These are phyloP conservation scores for Willowsia nigromaculata DNA, from an alignment of 2,888 invertebrate genomes.

Conservation along the genomic window DNA sequence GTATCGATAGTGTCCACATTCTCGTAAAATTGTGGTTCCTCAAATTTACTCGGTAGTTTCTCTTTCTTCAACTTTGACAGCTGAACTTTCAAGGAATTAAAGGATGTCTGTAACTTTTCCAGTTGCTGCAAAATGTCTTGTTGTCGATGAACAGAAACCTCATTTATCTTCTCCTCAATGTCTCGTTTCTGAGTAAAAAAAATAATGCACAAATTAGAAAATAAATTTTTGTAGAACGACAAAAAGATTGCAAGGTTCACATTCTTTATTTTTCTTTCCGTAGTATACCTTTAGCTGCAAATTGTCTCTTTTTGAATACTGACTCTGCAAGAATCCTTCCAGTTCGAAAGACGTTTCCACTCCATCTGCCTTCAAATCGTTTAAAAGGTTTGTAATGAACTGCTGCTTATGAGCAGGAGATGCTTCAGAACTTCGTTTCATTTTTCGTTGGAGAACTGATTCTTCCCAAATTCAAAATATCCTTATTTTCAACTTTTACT, in stretches of 20 bases:
- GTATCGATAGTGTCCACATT: conserved; percentile 70
- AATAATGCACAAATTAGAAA: too few relatives aligned
- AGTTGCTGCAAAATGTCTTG: conserved; percentile 44
- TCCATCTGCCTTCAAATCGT: conserved; percentile 51
- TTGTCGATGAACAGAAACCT: conserved; percentile 36
- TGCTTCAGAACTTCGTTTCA: background rate
- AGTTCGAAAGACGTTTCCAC: conserved; percentile 53
- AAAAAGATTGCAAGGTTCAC: too few relatives aligned
- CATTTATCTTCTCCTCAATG: conserved; percentile 11
- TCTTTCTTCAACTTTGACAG: conserved; percentile 68
- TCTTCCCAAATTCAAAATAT: too few relatives aligned
- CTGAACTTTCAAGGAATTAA: conserved; percentile 59
- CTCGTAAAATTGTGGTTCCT: conserved; percentile 73
- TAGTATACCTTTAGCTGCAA: conserved; percentile 46
- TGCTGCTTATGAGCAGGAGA: conserved; percentile 22
- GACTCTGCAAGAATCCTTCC: conserved; percentile 19
- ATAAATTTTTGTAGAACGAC: too few relatives aligned
- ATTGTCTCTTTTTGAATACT: conserved; percentile 27
- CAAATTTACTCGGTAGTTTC: conserved; percentile 74
- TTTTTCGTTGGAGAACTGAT: too few relatives aligned
- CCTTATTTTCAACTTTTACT: too few relatives aligned
- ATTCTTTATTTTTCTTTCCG: too few relatives aligned
- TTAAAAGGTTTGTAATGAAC: conserved; percentile 19
- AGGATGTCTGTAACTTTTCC: conserved; percentile 39
- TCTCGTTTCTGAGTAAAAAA: conserved; percentile 19